Evolutionary conservation across 2,888 invertebrate genomes (phyloP), one percentile per base, ranked within the genome.

Genomic region (Tillus elongatus): DNA sequence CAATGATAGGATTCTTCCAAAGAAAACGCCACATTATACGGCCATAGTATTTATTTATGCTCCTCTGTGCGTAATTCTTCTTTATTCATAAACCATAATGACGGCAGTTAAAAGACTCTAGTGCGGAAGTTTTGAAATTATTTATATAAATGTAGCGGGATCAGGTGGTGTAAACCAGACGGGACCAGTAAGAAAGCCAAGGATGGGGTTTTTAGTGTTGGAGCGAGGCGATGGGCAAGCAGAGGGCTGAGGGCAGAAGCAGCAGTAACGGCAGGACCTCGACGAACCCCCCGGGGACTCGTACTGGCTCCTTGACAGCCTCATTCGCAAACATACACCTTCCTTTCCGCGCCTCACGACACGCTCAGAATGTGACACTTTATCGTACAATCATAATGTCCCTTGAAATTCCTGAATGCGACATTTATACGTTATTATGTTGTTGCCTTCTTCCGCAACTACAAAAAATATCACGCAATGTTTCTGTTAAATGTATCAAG

Each of bases 261-360:
- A 42, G 46, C 47, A 49, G 49, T 45, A 41, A 42, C 42, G 53
- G 51, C 50, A 56, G 55, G 52, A 53, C 52, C 55, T 52, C 48
- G 42, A 38, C n/a, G 41, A 46, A 45, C 46, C 35, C 56, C 51
- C 61, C 30, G 33, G 60, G 55, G 61, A 58, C 53, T 55, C 57
- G 55, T 61, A 60, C 50, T 53, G 53, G 51, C 57, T 54, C 52
- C 60, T 54, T 60, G 61, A 58, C 61, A 60, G 53, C 58, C 57
- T 54, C 51, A 58, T 61, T 60, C 57, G 58, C 60, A 60, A 60
- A 60, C 59, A 60, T 54, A 52, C 58, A 53, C 56, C 50, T 58
- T 55, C 54, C 54, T 53, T 53, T 58, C 55, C 48, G 46, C 57
- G 53, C 53, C 50, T 51, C 49, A 55, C n/a, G n/a, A n/a, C n/a